Conservation (phyloP, 2,888 invertebrate genomes). For the Celastrina argiolus region DNA sequence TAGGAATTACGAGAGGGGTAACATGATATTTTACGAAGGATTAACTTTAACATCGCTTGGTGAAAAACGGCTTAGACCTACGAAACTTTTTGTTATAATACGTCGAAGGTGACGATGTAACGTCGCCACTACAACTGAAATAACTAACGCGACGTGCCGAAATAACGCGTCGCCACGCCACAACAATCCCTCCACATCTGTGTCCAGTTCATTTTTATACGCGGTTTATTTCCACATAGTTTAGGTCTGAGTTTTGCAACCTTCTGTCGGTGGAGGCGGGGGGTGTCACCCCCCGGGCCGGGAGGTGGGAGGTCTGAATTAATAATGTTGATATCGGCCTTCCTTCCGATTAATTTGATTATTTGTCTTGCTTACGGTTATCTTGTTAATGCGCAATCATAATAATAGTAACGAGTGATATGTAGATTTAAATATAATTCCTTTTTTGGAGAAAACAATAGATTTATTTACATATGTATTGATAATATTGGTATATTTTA, state of each 20-base stretch:
- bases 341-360: slow-evolving; percentile 74
- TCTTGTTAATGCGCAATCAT: slow-evolving; percentile 25
- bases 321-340: slow-evolving; percentile 75
- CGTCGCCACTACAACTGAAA: too few relatives aligned
- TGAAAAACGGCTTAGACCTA: too few relatives aligned
- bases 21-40: too few relatives aligned
- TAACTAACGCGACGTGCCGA: too few relatives aligned
- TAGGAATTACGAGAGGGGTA: too few relatives aligned
- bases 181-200: neutral
- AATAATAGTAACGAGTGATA: neutral
- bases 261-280: slow-evolving; percentile 45
- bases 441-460: too few relatives aligned
- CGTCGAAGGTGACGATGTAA: too few relatives aligned
- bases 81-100: too few relatives aligned
- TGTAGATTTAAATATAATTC: too few relatives aligned
- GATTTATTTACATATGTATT: too few relatives aligned
- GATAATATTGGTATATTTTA: too few relatives aligned
- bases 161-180: neutral
- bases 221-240: slow-evolving; percentile 23
- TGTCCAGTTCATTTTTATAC: neutral
- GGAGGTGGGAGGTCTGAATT: slow-evolving; percentile 62
- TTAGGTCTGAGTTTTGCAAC: slow-evolving; percentile 37
- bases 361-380: slow-evolving; percentile 56
- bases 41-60: too few relatives aligned
- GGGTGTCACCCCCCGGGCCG: slow-evolving; percentile 38